These are phyloP conservation scores for Hemistola chrysoprasaria DNA, from an alignment of 2,888 invertebrate genomes.

Conservation along the genomic window DNA sequence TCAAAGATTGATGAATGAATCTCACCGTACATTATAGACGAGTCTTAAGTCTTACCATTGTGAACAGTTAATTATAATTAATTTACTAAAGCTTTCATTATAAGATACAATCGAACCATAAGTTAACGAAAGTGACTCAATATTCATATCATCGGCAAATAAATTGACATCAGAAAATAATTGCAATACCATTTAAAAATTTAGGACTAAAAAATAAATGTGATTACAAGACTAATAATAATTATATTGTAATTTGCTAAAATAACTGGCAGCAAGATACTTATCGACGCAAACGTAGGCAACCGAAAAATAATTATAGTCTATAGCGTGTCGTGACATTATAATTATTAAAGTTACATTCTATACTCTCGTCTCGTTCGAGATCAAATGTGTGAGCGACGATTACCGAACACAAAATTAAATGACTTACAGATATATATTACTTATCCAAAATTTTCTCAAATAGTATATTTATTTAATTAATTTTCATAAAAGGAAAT, in stretches of 20 bases:
- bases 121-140: neutral
- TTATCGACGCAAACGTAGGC: conserved; percentile 40
- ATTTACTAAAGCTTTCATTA: no score
- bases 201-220: conserved; percentile 44
- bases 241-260: conserved; percentile 36
- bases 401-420: conserved; percentile 41
- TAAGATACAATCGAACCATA: no score
- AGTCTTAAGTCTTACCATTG: no score
- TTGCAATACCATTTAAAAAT: conserved; percentile 7
- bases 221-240: conserved; percentile 52
- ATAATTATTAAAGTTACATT: conserved; percentile 34
- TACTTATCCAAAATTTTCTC: conserved; percentile 43
- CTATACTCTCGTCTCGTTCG: conserved; percentile 18
- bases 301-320: conserved; percentile 28
- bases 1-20: no score
- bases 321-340: conserved; percentile 26
- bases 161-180: conserved; percentile 1
- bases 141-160: conserved; percentile 1
- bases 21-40: no score
- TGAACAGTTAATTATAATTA: no score
- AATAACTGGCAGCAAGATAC: conserved; percentile 52
- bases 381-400: conserved; percentile 51
- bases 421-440: conserved; percentile 41
- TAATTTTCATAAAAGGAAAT: conserved; percentile 41
- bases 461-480: conserved; percentile 37